Percentiles rank a stretch among this genome's conserved stretches.
These are phyloP conservation scores for Epinotia brunnichana DNA, from an alignment of 2,888 invertebrate genomes.

Conservation along the genomic window DNA sequence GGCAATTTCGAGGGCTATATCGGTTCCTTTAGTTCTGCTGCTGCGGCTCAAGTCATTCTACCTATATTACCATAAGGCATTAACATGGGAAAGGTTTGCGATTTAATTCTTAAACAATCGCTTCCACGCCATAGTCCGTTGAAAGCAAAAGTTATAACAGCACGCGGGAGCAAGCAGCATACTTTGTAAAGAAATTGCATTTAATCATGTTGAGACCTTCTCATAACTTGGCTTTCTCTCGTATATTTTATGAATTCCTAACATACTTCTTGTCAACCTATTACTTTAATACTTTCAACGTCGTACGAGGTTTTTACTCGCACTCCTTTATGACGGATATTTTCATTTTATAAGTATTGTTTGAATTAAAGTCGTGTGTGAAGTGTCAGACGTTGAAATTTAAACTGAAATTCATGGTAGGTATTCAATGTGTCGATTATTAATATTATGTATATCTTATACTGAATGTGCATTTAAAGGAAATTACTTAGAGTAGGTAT, in stretches of 20 bases:
- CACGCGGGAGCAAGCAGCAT: constrained; percentile 71
- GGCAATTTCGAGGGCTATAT: too few species aligned
- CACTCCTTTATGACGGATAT: constrained; percentile 69
- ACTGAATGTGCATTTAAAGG: too few species aligned
- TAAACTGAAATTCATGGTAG: background rate
- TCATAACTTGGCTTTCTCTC: constrained; percentile 71
- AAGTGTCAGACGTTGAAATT: background rate
- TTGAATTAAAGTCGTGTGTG: background rate
- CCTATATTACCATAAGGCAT: too few species aligned
- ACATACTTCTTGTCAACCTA: constrained; percentile 75
- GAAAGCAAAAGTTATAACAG: constrained; percentile 72
- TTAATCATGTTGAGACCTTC: constrained; percentile 75
- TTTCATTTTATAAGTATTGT: constrained; percentile 55
- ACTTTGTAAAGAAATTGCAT: constrained; percentile 81
- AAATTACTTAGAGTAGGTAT: too few species aligned
- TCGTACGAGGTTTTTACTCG: constrained; percentile 62
- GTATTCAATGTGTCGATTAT: too few species aligned
- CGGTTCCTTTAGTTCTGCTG: too few species aligned
- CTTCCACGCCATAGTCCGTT: constrained; percentile 57
- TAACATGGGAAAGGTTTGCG: constrained; percentile 1
- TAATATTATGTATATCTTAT: too few species aligned
- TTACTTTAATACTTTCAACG: constrained; percentile 72
- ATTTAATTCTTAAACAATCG: constrained; percentile 51
- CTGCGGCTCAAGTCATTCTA: too few species aligned
- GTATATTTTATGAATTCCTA: constrained; percentile 74